Percentiles rank a stretch among this genome's conserved stretches.
Evolutionary conservation across 2,888 invertebrate genomes (phyloP).

Genomic region (Cantharis flavilabris): DNA sequence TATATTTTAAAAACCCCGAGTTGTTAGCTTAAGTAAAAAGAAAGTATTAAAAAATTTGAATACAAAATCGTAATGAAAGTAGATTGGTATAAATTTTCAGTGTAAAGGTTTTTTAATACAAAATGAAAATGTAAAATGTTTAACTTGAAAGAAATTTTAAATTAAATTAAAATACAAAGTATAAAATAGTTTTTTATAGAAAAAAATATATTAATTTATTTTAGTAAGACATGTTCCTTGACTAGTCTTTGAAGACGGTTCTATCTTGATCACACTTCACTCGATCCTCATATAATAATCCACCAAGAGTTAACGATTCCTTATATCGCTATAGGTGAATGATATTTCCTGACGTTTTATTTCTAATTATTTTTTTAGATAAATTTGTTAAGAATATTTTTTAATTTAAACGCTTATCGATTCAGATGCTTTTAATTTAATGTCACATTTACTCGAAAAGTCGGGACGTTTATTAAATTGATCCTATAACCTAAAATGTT

Average conservation of each 20-base stretch:
- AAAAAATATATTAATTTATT: neutral
- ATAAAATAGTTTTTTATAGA: neutral
- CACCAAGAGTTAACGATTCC: slow-evolving; percentile 1
- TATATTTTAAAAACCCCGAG: neutral
- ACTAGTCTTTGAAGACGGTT: slow-evolving; percentile 3
- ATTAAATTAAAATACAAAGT: neutral
- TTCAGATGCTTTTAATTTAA: neutral
- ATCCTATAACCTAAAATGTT: neutral
- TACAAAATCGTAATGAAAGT: neutral
- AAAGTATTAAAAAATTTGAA: neutral
- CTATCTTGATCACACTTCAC: slow-evolving; percentile 14
- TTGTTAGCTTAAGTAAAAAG: neutral
- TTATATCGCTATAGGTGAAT: neutral
- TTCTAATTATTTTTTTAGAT: slow-evolving; percentile 1
- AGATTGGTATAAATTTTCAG: neutral
- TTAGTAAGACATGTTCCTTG: neutral
- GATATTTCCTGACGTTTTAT: slow-evolving; percentile 4
- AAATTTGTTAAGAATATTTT: neutral
- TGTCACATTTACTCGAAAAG: neutral
- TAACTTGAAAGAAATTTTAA: neutral
- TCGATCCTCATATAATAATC: neutral
- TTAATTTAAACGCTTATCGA: neutral
- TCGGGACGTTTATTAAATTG: neutral
- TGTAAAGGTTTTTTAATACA: neutral
- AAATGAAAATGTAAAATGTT: neutral